Conservation (phyloP, 2,888 invertebrate species). For the Strigamia transsilvanica region DNA sequence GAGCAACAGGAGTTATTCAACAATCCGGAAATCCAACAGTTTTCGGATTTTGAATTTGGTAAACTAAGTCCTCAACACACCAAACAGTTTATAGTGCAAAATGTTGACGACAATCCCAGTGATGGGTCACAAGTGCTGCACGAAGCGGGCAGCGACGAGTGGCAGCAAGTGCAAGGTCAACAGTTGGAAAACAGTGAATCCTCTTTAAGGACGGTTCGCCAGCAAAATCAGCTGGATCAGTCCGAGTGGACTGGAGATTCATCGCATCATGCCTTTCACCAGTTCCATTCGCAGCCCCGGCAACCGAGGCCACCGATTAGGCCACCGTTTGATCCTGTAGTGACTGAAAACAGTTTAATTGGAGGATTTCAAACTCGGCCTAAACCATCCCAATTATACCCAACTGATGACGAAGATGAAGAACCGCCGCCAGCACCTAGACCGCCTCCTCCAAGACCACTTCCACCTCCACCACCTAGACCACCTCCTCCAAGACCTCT, state of each 20-base stretch:
- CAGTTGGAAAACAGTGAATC: neutral
- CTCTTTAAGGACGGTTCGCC: neutral
- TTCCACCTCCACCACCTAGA: slow-evolving; percentile 10
- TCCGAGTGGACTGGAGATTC: slow-evolving; percentile 57
- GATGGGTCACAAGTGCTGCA: neutral
- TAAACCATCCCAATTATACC: neutral
- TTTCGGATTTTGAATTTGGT: neutral
- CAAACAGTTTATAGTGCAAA: slow-evolving; percentile 1
- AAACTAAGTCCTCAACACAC: neutral
- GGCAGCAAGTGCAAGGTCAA: neutral
- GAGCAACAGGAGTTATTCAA: neutral
- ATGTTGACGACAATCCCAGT: neutral
- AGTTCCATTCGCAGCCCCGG: slow-evolving; percentile 58
- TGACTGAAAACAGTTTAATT: neutral
- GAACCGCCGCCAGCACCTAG: slow-evolving; percentile 39
- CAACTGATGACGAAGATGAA: slow-evolving; percentile 43
- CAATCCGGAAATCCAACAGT: neutral
- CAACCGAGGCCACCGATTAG: slow-evolving; percentile 57
- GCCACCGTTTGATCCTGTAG: neutral
- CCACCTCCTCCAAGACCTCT: slow-evolving; percentile 49
- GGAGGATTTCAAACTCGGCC: slow-evolving; percentile 4
- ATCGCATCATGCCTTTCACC: slow-evolving; percentile 59
- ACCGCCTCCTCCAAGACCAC: slow-evolving; percentile 18
- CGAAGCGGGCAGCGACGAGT: neutral
- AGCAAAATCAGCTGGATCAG: neutral